Evolutionary conservation across 2,797 vertebrate species (phyloP), one percentile per base, ranked within the genome.

Genomic region (Pseudopleuronectes americanus): DNA sequence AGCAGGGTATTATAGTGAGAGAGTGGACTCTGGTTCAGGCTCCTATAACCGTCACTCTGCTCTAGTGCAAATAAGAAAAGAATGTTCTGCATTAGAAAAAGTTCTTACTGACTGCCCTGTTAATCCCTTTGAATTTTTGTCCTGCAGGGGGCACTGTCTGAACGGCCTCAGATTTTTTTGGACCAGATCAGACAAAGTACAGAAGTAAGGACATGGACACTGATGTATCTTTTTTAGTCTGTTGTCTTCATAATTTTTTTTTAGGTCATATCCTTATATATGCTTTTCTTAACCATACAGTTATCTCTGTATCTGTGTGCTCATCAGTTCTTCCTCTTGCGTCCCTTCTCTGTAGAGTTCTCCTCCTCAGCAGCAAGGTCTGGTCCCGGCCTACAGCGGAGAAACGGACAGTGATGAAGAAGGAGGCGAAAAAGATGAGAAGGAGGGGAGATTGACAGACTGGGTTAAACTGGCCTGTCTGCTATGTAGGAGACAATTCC

Each of bases 401-500:
- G 96, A 97, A 92, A 95, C 92, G 24, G 96, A 97, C 89, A 96
- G 95, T 0, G 96, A 97, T 48, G 96, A 97, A 36, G 96, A 96
- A 70, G 93, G 91, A 10, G 94, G 92, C 1, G 94, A 95, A 6
- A 92, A 91, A 53, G 94, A 95, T 0, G 96, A 96, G 59, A 93
- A 90, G 49, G 95, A 96, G 49, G 94, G 95, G 23, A 93, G 93
- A 67, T 90, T 98, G 80, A 97, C 95, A 0, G 96, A 97, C 92
- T 97, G 97, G 97, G 93, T 93, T 60, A 97, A 97, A 79, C 85
- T 98, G 84, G 96, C 96, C 22, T 98, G 97, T 82, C 89, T 98
- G 59, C 93, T 98, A 26, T 98, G 97, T 83, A 90, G 96, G 72
- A 94, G 97, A 69, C 96, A 97, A 87, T 97, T 98, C 76, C 96